These are phyloP conservation scores for Corythoichthys haematopterus DNA, from an alignment of 2,113 vertebrate species.

Conservation along the genomic window DNA sequence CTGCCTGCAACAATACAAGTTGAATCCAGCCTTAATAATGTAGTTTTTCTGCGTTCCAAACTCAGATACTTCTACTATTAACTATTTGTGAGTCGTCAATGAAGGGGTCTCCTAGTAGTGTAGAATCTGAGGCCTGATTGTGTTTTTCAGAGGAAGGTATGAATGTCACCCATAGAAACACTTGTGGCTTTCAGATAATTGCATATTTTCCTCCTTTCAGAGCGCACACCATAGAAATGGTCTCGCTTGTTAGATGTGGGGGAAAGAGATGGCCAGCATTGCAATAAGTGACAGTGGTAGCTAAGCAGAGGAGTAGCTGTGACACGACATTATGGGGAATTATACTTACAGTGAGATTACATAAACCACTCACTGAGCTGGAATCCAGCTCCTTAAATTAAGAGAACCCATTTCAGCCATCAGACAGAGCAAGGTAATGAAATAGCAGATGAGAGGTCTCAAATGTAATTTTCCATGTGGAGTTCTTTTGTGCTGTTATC, in stretches of 20 bases:
- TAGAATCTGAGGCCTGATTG: conserved; percentile 75
- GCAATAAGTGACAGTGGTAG: conserved; percentile 67
- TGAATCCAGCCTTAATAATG: conserved; percentile 2
- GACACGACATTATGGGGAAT: conserved; percentile 74
- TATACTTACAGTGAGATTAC: conserved; percentile 75
- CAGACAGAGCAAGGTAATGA: conserved; percentile 74
- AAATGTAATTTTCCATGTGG: conserved; percentile 78
- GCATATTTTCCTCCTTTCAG: conserved; percentile 76
- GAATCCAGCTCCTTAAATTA: conserved; percentile 79
- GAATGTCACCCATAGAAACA: conserved; percentile 77
- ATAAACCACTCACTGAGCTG: conserved; percentile 73
- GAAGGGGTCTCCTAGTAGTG: conserved; percentile 54
- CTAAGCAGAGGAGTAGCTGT: conserved; percentile 70
- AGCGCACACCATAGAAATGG: conserved; percentile 81
- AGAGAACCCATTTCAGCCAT: conserved; percentile 76
- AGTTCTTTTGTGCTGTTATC: conserved; percentile 76
- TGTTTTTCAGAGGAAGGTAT: conserved; percentile 64
- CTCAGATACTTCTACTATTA: conserved; percentile 38
- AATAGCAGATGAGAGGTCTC: conserved; percentile 75
- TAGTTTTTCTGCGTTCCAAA: conserved; percentile 25
- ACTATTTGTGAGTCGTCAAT: conserved; percentile 37
- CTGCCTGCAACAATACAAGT: neutral
- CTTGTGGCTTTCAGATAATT: conserved; percentile 76
- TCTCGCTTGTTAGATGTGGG: conserved; percentile 69
- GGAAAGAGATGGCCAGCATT: conserved; percentile 39